These are phyloP conservation scores for Lithophane semibrunnea DNA, from an alignment of 2,888 invertebrate genomes.

Conservation along the genomic window DNA sequence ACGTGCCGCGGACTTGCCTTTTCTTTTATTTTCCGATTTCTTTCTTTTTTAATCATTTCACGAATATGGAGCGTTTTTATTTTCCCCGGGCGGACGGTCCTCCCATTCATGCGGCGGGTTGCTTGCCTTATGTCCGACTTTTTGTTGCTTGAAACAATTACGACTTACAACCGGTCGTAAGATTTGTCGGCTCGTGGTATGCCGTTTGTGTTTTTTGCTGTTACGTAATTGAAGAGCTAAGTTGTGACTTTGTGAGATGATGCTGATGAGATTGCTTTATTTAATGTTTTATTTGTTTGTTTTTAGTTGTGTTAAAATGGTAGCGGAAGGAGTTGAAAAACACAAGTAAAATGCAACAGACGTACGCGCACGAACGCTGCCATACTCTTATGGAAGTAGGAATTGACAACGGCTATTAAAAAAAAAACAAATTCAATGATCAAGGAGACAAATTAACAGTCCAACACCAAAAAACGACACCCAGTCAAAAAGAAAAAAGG, in stretches of 20 bases:
- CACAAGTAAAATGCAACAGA: not conserved
- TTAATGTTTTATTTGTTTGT: conserved; percentile 49
- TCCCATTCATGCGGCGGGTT: conserved; percentile 80
- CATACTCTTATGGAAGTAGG: not conserved
- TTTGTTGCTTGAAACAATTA: conserved; percentile 84
- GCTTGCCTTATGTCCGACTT: conserved; percentile 68
- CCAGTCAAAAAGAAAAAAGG: too few relatives aligned
- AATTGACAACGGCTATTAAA: not conserved
- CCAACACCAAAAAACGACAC: too few relatives aligned
- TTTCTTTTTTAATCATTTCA: conserved; percentile 90
- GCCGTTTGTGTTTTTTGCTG: conserved; percentile 76
- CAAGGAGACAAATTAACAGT: not conserved
- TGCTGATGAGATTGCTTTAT: conserved; percentile 67
- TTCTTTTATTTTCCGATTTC: conserved; percentile 83
- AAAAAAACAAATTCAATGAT: too few relatives aligned
- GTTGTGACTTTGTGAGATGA: conserved; percentile 60
- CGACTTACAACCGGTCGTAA: conserved; percentile 76
- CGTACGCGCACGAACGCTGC: too few relatives aligned
- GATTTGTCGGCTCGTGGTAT: conserved; percentile 66
- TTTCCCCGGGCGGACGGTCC: conserved; percentile 82
- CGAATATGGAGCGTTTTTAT: conserved; percentile 90
- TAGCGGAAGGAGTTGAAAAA: conserved; percentile 3
- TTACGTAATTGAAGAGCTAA: conserved; percentile 63
- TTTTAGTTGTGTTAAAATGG: conserved; percentile 29
- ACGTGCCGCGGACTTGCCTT: conserved; percentile 86